Percentiles rank a stretch among this genome's conserved stretches.
Evolutionary conservation across 2,113 vertebrate genomes (phyloP).

Genomic region (Panthera tigris): DNA sequence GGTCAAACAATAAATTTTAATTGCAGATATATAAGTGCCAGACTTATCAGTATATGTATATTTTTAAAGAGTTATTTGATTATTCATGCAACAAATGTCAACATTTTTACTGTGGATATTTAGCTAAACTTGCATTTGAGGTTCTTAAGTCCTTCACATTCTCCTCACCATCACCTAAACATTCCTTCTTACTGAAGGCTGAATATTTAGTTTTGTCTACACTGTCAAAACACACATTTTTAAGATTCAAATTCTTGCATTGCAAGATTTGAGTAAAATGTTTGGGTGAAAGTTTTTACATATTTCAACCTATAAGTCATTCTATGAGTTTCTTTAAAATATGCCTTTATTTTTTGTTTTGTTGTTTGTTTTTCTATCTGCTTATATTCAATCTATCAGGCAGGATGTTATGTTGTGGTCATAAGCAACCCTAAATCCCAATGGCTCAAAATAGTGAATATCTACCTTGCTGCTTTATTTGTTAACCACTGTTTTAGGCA

Average conservation of each 20-base stretch:
- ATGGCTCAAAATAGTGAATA: background rate
- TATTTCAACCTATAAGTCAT: background rate
- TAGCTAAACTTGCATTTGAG: background rate
- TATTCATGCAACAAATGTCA: background rate
- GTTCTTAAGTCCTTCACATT: background rate
- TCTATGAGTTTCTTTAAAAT: background rate
- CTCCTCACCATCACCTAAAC: background rate
- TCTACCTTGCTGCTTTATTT: background rate
- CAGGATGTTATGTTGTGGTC: background rate
- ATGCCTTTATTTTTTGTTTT: background rate
- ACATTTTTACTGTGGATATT: background rate
- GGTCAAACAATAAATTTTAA: background rate
- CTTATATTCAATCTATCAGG: background rate
- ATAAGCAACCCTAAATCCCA: background rate
- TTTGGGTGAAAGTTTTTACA: background rate
- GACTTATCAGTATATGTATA: background rate
- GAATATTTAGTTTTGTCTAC: background rate
- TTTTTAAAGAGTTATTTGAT: conserved; percentile 1
- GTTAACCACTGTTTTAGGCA: background rate
- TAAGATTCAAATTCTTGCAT: background rate
- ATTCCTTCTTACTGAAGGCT: background rate
- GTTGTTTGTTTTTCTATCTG: background rate
- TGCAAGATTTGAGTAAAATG: background rate
- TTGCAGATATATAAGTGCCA: background rate
- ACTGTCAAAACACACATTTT: background rate